phyloP scores from a whole-genome alignment of 2,113 vertebrate species.

The Myocastor coypus region DNA sequence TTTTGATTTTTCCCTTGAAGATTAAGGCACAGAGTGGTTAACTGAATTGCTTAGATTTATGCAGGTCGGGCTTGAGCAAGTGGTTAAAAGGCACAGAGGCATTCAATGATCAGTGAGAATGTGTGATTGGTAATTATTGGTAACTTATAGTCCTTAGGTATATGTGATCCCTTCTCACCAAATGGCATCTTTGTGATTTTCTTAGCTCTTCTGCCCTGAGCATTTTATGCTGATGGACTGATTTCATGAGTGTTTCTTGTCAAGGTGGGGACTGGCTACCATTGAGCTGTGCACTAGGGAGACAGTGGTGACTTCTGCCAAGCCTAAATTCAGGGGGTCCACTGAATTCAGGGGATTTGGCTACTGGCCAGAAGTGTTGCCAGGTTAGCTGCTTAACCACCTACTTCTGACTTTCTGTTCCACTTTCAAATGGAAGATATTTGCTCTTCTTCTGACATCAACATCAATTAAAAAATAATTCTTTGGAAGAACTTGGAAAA shows the following conservation, averaged over 20 bases:
- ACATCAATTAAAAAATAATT: constrained; percentile 24
- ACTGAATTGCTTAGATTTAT: constrained; percentile 12
- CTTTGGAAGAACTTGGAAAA: constrained; percentile 1
- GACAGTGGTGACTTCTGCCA: constrained; percentile 72
- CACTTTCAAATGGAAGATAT: constrained; percentile 74
- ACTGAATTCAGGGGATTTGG: constrained; percentile 76
- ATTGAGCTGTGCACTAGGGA: constrained; percentile 60
- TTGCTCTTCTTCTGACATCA: constrained; percentile 78
- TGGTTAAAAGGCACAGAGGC: background rate
- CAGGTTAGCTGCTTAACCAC: constrained; percentile 82
- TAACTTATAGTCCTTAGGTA: background rate
- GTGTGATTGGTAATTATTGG: background rate
- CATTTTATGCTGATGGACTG: constrained; percentile 1
- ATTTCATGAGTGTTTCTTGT: background rate
- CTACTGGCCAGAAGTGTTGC: constrained; percentile 76
- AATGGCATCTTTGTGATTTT: background rate
- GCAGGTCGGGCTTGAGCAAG: background rate
- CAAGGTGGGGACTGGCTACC: constrained; percentile 40
- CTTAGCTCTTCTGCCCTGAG: background rate
- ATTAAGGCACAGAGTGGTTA: background rate
- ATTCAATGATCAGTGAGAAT: background rate
- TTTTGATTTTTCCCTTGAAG: background rate
- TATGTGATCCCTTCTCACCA: background rate
- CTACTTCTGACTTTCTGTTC: constrained; percentile 85
- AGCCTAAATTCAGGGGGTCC: constrained; percentile 75